Conservation (phyloP, 2,113 vertebrate genomes). For the Apeltes quadracus region DNA sequence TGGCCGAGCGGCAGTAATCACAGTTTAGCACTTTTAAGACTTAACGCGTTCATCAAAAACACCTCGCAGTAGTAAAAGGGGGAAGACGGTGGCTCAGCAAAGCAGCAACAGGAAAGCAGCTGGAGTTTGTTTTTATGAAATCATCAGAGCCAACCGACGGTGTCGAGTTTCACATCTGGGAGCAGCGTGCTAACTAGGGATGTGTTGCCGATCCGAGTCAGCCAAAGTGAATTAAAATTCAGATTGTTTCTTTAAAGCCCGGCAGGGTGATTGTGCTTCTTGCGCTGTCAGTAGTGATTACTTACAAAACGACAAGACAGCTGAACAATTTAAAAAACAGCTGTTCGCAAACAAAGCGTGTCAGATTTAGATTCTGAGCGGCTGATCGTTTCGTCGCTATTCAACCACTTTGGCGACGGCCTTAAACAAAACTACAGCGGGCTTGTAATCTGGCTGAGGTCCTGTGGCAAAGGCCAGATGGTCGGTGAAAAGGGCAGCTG, state of each 20-base stretch:
- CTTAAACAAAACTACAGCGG: neutral
- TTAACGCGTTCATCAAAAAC: constrained; percentile 22
- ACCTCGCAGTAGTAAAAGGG: constrained; percentile 25
- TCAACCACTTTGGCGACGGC: neutral
- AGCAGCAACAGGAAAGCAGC: constrained; percentile 18
- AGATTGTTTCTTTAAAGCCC: neutral
- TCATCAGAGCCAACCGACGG: neutral
- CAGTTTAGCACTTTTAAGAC: constrained; percentile 2
- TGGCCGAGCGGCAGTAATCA: constrained; percentile 14
- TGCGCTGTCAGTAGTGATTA: constrained; percentile 6
- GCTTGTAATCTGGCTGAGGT: neutral
- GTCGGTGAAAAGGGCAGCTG: neutral
- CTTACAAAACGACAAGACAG: neutral
- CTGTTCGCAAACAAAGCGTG: neutral
- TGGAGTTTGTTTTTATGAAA: neutral
- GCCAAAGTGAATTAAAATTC: neutral
- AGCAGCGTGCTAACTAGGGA: neutral
- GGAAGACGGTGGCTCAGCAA: constrained; percentile 7
- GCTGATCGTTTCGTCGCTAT: neutral
- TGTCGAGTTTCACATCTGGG: constrained; percentile 4
- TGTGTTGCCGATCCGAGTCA: neutral
- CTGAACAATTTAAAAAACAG: neutral
- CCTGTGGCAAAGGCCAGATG: constrained; percentile 18
- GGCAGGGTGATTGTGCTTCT: neutral
- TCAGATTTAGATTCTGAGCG: neutral